Base-by-base conservation (phyloP, 2,797 vertebrate species). In the Rhinichthys osculus region DNA sequence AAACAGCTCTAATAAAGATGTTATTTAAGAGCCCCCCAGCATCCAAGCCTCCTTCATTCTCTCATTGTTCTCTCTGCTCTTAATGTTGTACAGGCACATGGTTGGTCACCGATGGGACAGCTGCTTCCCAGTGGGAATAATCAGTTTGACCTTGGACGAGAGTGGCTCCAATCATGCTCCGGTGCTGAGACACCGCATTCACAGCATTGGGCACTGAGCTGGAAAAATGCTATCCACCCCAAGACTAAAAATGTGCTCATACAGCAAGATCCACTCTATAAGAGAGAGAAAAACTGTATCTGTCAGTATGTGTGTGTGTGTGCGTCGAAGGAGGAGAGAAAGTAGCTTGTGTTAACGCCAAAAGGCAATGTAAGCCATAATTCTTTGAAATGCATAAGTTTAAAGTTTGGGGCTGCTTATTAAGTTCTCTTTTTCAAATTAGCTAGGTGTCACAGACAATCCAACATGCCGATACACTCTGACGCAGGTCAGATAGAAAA, bases 51-150 rank as follows among this genome's bases (percentile, higher is more conserved):
- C n/a, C 67, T 7, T 80, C 62, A 80, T 50, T 78, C 64, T 40
- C 69, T 83, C 66, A 70, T 50, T 42, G 66, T 79, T 57, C 76
- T 30, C 27, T 47, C n/a, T 85, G 40, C 84, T 73, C 70, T 74
- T 71, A 64, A 57, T 71, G 74, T 57, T 73, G 42, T 72, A 72
- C 67, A 73, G 67, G 11, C 82, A 74, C 30, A 33, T 64, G 62
- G 82, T 38, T 67, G 72, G 59, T 77, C 82, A 67, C 64, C 8
- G 35, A 78, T 64, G 54, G 67, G 57, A 81, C 78, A 80, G 57
- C 69, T 85, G 84, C 84, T 73, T 80, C 69, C 54, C 84, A 64
- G 77, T 59, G 78, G 78, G 84, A 80, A 73, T 85, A 85, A 73
- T 85, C 77, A 81, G 42, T 85, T 64, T 85, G 84, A 85, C 84